Evolutionary conservation across 2,797 vertebrate species (phyloP).

Genomic region (Lepidocolaptes lacrymiger): DNA sequence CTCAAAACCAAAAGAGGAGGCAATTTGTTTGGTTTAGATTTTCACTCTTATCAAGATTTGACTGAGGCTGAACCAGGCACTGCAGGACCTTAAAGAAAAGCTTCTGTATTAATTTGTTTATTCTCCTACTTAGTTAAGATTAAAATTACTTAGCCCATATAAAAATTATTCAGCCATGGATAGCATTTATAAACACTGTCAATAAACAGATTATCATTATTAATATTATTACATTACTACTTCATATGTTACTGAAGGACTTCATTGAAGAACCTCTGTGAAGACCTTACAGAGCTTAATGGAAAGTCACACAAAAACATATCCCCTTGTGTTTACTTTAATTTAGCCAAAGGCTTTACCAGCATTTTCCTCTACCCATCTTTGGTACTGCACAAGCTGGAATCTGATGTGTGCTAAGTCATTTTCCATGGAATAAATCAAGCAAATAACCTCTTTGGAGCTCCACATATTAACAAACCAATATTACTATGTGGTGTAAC

Average conservation of each 20-base stretch:
- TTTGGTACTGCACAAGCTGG: background rate
- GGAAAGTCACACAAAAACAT: slow-evolving; percentile 18
- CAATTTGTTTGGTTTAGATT: background rate
- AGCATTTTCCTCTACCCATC: slow-evolving; percentile 12
- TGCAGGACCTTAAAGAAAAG: background rate
- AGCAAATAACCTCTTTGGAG: background rate
- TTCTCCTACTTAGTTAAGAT: background rate
- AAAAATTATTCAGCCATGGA: background rate
- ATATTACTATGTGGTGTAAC: background rate
- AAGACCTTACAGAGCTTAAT: background rate
- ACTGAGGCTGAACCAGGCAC: background rate
- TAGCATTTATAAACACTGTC: background rate
- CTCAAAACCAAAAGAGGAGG: background rate
- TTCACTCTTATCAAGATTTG: background rate
- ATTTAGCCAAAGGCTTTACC: slow-evolving; percentile 16
- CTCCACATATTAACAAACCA: background rate
- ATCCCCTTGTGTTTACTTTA: background rate
- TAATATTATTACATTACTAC: background rate
- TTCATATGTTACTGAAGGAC: background rate
- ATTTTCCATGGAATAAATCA: slow-evolving; percentile 6
- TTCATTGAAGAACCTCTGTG: background rate
- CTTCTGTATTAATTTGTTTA: background rate
- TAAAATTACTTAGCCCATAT: background rate
- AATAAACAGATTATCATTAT: background rate
- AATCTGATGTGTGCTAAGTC: background rate